A percentile compares a stretch with the other conserved stretches of the same genome.
These are phyloP conservation scores for Uria lomvia DNA, from an alignment of 2,113 vertebrate genomes.

Conservation along the genomic window DNA sequence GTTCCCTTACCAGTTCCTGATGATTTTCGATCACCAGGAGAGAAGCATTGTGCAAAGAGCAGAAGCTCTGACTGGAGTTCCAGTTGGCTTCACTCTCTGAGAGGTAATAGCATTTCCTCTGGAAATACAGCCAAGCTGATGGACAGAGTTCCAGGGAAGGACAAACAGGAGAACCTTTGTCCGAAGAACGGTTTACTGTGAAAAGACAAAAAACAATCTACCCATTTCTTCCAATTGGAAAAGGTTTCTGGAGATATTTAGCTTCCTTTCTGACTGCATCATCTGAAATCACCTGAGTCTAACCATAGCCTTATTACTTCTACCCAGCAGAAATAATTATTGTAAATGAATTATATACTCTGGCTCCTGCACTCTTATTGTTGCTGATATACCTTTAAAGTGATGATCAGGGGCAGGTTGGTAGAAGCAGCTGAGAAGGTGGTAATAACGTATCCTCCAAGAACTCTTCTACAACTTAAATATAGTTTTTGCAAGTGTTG, in stretches of 20 bases:
- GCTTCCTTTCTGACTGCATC: neutral
- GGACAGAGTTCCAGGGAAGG: constrained; percentile 38
- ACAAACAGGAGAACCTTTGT: neutral
- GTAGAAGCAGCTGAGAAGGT: neutral
- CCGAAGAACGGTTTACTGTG: neutral
- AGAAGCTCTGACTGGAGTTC: constrained; percentile 29
- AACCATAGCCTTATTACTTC: neutral
- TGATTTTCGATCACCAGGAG: neutral
- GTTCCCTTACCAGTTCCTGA: constrained; percentile 43
- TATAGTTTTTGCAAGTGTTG: neutral
- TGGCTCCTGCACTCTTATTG: neutral
- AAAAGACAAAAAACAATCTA: neutral
- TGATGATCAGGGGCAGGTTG: neutral
- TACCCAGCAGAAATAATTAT: neutral
- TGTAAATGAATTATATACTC: neutral
- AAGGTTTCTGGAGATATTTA: neutral
- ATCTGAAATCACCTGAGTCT: neutral
- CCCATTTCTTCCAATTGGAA: neutral
- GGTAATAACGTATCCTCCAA: neutral
- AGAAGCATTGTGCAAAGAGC: constrained; percentile 3
- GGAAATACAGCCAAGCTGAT: constrained; percentile 50
- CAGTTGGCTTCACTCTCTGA: neutral
- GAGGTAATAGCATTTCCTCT: constrained; percentile 41
- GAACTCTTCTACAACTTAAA: neutral
- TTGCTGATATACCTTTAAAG: neutral